phyloP scores from a whole-genome alignment of 2,113 vertebrate species.

The Leucoraja erinaceus region DNA sequence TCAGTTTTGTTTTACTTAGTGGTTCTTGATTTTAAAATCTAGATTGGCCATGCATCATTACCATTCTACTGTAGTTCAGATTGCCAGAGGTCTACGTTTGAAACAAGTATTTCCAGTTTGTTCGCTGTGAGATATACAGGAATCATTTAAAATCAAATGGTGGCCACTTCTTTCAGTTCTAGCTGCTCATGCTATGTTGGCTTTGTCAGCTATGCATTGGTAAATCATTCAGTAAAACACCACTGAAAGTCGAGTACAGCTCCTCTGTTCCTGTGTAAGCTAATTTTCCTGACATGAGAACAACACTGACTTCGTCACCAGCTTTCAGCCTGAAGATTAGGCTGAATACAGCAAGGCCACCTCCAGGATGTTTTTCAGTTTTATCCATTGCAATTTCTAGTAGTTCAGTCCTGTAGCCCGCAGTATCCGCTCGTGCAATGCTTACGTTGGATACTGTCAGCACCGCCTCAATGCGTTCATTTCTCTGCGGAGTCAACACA shows the following conservation, averaged over 20 bases:
- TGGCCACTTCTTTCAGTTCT: slow-evolving; percentile 9
- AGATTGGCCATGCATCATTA: background rate
- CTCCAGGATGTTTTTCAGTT: slow-evolving; percentile 16
- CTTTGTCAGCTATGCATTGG: slow-evolving; percentile 19
- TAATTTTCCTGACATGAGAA: slow-evolving; percentile 32
- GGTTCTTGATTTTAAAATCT: slow-evolving; percentile 21
- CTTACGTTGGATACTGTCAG: slow-evolving; percentile 36
- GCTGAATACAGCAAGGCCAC: slow-evolving; percentile 34
- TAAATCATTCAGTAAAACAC: slow-evolving; percentile 15
- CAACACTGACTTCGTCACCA: slow-evolving; percentile 34
- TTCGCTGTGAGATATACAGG: slow-evolving; percentile 5
- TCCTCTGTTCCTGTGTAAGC: slow-evolving; percentile 19
- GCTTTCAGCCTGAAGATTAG: slow-evolving; percentile 25
- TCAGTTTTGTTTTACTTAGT: background rate
- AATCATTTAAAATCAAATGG: background rate
- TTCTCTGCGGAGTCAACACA: slow-evolving; percentile 37
- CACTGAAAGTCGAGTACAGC: slow-evolving; percentile 36
- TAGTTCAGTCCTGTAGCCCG: slow-evolving; percentile 32
- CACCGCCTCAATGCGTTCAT: slow-evolving; percentile 34
- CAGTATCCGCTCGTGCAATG: slow-evolving; percentile 32
- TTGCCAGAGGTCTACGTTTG: background rate
- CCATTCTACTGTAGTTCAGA: background rate
- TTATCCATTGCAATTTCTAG: slow-evolving; percentile 28
- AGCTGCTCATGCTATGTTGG: background rate
- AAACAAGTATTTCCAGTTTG: slow-evolving; percentile 24